A percentile compares a stretch with the other conserved stretches of the same genome.
Evolutionary conservation across 2,797 vertebrate genomes (phyloP).

Genomic region (Coranthus polyacanthus): DNA sequence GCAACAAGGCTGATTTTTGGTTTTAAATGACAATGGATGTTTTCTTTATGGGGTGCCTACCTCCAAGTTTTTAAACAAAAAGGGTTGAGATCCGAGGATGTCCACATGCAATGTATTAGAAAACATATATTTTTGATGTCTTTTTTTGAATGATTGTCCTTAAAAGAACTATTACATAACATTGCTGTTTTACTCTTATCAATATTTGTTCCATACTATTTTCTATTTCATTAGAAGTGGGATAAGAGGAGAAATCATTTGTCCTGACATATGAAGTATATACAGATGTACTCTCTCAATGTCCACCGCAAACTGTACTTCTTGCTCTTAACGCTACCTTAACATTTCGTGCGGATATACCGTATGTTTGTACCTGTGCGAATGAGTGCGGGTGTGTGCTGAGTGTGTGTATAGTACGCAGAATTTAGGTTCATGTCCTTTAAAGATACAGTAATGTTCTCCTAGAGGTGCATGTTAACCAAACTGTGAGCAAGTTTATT

Average conservation of each 20-base stretch:
- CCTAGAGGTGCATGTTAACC: conserved; percentile 78
- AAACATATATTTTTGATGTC: conserved; percentile 82
- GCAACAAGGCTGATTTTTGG: conserved; percentile 59
- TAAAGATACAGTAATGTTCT: conserved; percentile 71
- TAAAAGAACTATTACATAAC: conserved; percentile 64
- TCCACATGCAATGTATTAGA: conserved; percentile 71
- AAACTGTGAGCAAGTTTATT: conserved; percentile 70
- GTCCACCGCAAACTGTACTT: conserved; percentile 63
- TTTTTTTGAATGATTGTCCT: conserved; percentile 75
- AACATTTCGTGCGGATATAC: conserved; percentile 53
- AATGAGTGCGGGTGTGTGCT: conserved; percentile 38
- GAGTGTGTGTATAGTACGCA: conserved; percentile 41
- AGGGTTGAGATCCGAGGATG: conserved; percentile 48
- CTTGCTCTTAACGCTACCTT: conserved; percentile 60
- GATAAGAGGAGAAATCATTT: conserved; percentile 38
- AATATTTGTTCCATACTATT: conserved; percentile 60
- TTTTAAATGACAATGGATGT: conserved; percentile 58
- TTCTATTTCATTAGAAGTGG: conserved; percentile 59
- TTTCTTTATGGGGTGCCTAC: conserved; percentile 71
- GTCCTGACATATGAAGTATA: conserved; percentile 48
- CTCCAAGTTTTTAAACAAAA: conserved; percentile 66
- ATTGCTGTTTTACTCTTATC: conserved; percentile 64
- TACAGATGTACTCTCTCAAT: conserved; percentile 51
- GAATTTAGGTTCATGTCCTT: conserved; percentile 68
- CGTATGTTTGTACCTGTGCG: conserved; percentile 45